Evolutionary conservation across 2,113 vertebrate genomes (phyloP), one percentile per base, ranked within the genome.

Genomic region (Perccottus glenii): DNA sequence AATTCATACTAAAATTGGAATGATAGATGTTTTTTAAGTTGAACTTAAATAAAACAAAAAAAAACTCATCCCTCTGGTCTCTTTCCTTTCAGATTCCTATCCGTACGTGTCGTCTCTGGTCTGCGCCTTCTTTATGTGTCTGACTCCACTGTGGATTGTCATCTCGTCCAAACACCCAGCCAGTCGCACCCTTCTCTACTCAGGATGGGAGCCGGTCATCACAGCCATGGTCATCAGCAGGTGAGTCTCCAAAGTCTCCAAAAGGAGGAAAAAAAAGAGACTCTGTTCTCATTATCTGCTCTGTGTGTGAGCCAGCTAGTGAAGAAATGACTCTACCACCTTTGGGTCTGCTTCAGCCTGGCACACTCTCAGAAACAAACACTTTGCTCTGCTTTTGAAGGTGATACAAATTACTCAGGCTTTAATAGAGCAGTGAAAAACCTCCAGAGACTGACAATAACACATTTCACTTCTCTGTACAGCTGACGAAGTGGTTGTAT

Each of bases 161-260:
- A 92, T 98, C 89, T 95, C 97, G 76, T 96, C 96, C 88, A 98
- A 96, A 74, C 96, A 98, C 81, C 97, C 98, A 14, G 96, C 96
- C 81, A 98, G 96, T 78, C 95, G 96, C 87, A 97, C 94, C 40
- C 95, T 98, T 73, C 96, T 99, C 35, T 94, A 96, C 86, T 99
- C 96, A 0, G 96, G 98, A 67, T 99, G 97, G 98, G 96, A 98
- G 89, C 96, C 98, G 5, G 96, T 99, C 85, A 96, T 98, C 87
- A 99, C 95, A n/a, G 97, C 97, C 67, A 99, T 99, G 98, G 73
- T 97, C 75, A 98, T 98, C 80, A 99, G 97, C 93, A 99, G 97
- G 96, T 98, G 89, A 15, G 45, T 42, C 5, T 60, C 49, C 77
- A 56, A 68, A 56, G 47, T 57, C 73, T 70, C 76, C 52, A 65